These are phyloP conservation scores for Dreissena rostriformis DNA, from an alignment of 1,140 invertebrate genomes.

Conservation along the genomic window DNA sequence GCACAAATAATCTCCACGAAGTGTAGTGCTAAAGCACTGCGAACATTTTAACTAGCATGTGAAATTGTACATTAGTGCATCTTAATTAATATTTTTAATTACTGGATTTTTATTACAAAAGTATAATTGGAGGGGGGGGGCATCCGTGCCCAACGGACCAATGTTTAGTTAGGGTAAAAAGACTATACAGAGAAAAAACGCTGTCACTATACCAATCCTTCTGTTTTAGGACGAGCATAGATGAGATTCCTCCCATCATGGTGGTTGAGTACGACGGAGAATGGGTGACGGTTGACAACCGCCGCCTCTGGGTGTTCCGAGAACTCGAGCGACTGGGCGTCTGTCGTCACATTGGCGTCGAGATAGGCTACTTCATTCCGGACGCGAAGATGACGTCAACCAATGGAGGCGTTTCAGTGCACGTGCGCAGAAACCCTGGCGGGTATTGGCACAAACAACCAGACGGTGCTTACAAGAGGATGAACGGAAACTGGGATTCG, in stretches of 20 bases:
- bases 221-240: not conserved
- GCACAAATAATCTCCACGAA: no score
- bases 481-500: no score
- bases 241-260: not conserved
- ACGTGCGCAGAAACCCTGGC: not conserved
- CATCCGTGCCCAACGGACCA: not conserved
- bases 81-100: no score
- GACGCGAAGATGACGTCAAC: not conserved
- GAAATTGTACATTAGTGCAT: no score
- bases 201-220: no score
- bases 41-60: no score
- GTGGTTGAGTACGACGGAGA: not conserved
- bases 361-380: not conserved
- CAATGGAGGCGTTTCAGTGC: conserved; percentile 4
- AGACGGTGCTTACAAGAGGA: no score
- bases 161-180: not conserved
- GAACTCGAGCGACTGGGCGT: not conserved
- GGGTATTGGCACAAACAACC: not conserved
- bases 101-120: not conserved
- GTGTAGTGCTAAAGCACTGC: no score
- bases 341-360: not conserved
- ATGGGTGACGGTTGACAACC: conserved; percentile 4
- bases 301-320: not conserved
- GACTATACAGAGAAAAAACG: no score
- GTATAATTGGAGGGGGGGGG: not conserved